These are phyloP conservation scores for Gobionotothen gibberifrons DNA, from an alignment of 2,797 vertebrate species.

Conservation along the genomic window DNA sequence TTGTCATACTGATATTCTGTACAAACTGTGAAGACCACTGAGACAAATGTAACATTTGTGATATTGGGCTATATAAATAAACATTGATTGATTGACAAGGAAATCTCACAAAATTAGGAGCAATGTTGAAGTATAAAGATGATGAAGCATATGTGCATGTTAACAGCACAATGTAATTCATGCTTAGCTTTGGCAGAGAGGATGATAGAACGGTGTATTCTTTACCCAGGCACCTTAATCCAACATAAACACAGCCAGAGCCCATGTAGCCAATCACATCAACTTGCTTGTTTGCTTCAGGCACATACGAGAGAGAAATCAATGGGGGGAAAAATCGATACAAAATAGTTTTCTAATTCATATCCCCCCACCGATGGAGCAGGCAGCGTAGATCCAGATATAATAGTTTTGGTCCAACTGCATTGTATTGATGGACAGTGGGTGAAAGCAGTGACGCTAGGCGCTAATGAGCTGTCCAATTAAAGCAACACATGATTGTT, in stretches of 20 bases:
- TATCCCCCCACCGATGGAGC: constrained; percentile 37
- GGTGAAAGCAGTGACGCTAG: constrained; percentile 35
- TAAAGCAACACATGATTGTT: constrained; percentile 55
- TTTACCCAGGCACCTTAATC: constrained; percentile 36
- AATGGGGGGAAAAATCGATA: constrained; percentile 54
- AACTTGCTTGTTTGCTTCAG: constrained; percentile 26
- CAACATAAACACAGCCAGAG: constrained; percentile 40
- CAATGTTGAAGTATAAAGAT: background rate
- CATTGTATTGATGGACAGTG: constrained; percentile 56
- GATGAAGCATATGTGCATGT: background rate
- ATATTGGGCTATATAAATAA: too few species aligned
- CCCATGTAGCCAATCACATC: constrained; percentile 38
- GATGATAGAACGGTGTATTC: constrained; percentile 12
- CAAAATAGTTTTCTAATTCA: constrained; percentile 61
- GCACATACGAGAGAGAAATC: constrained; percentile 55
- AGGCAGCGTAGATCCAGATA: constrained; percentile 10
- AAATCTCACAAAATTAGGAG: background rate
- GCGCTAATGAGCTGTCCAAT: constrained; percentile 63
- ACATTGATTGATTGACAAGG: too few species aligned
- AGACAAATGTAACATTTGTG: too few species aligned
- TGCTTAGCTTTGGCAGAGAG: constrained; percentile 9
- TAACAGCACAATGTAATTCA: background rate
- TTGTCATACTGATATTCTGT: too few species aligned
- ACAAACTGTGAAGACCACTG: too few species aligned
- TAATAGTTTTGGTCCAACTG: constrained; percentile 45